A percentile compares a stretch with the other conserved stretches of the same genome.
These are phyloP conservation scores for Medauroidea extradentata DNA, from an alignment of 1,140 invertebrate species.

Conservation along the genomic window DNA sequence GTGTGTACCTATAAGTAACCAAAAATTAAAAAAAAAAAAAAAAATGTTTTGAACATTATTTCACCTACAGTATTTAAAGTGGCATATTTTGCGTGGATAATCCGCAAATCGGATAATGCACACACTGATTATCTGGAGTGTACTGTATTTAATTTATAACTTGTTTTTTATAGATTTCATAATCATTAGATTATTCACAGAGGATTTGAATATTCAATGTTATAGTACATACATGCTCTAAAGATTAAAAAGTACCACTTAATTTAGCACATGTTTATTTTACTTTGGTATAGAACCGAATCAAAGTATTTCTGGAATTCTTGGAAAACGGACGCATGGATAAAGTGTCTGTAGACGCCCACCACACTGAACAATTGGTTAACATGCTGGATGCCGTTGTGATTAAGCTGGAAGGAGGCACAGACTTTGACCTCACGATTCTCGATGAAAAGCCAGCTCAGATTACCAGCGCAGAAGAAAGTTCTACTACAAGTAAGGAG, in stretches of 20 bases:
- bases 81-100: no score
- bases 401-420: constrained; percentile 94
- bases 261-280: constrained; percentile 19
- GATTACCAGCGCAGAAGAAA: background rate
- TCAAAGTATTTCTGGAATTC: constrained; percentile 87
- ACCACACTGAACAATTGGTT: constrained; percentile 81
- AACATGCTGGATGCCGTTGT: constrained; percentile 93
- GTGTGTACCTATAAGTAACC: no score
- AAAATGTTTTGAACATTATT: no score
- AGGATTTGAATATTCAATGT: no score
- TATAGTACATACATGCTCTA: background rate
- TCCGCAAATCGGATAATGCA: no score
- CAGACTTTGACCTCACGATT: constrained; percentile 86
- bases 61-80: no score
- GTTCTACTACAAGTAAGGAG: background rate
- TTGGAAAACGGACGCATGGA: constrained; percentile 69
- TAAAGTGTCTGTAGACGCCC: constrained; percentile 77
- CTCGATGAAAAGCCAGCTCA: constrained; percentile 45
- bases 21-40: no score
- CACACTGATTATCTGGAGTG: no score
- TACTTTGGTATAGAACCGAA: constrained; percentile 63
- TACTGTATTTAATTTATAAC: no score
- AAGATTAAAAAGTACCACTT: constrained; percentile 2
- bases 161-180: no score
- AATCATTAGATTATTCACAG: no score